Conservation (phyloP, 2,113 vertebrate genomes). For the Sapajus apella region DNA sequence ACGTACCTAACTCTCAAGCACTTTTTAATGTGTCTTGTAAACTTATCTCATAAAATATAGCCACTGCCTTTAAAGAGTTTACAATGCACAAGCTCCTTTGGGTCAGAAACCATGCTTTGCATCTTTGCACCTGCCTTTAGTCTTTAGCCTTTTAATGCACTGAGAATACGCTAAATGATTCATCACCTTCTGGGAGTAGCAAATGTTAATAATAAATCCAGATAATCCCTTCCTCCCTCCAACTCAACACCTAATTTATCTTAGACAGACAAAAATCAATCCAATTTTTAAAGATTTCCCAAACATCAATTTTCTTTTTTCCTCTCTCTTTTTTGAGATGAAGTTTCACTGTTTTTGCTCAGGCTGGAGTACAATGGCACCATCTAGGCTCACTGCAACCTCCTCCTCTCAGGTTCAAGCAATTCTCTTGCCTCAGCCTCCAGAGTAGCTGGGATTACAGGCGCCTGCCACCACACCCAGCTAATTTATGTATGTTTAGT, state of each 20-base stretch:
- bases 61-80: neutral
- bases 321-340: too few relatives aligned
- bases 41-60: neutral
- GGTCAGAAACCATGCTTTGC: neutral
- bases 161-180: neutral
- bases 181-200: neutral
- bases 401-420: too few relatives aligned
- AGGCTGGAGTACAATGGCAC: too few relatives aligned
- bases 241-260: neutral
- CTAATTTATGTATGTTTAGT: too few relatives aligned
- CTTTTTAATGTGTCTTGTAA: neutral
- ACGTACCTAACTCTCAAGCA: neutral
- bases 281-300: neutral
- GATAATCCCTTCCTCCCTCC: neutral
- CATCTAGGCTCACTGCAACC: too few relatives aligned
- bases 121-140: neutral
- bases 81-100: neutral
- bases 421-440: too few relatives aligned
- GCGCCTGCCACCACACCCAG: fast-evolving
- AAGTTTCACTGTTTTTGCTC: too few relatives aligned
- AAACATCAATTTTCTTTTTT: neutral
- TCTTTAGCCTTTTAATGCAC: neutral
- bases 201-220: neutral
- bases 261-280: conserved; percentile 1
- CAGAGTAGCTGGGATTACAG: too few relatives aligned